phyloP scores from a whole-genome alignment of 2,888 invertebrate species.

The Folsomia manolachei region DNA sequence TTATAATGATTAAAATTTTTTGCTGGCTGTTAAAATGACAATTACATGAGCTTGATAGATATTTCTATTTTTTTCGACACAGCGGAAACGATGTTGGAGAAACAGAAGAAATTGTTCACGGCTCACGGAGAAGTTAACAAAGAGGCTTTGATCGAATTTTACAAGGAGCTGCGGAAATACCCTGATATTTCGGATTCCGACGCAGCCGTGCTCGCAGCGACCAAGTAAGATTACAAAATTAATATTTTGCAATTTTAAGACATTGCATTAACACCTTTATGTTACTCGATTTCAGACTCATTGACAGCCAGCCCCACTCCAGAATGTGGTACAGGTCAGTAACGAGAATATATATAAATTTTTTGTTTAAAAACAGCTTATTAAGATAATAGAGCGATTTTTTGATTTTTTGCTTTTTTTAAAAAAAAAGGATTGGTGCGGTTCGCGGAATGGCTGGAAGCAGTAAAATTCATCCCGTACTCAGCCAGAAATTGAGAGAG shows the following conservation, averaged over 20 bases:
- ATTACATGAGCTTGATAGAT: no score
- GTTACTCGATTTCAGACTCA: constrained; percentile 52
- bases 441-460: constrained; percentile 57
- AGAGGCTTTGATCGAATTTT: constrained; percentile 55
- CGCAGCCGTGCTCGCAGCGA: constrained; percentile 59
- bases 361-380: neutral
- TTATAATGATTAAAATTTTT: no score
- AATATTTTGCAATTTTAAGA: neutral
- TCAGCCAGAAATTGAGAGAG: constrained; percentile 57
- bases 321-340: constrained; percentile 63
- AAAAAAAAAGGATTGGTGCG: constrained; percentile 24
- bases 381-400: neutral
- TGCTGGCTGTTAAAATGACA: no score
- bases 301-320: constrained; percentile 58
- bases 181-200: constrained; percentile 59
- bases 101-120: constrained; percentile 52
- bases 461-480: constrained; percentile 55
- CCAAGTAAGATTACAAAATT: constrained; percentile 53
- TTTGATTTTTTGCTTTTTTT: neutral
- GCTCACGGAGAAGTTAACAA: constrained; percentile 55
- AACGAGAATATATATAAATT: no score
- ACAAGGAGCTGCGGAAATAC: constrained; percentile 57
- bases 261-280: neutral
- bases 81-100: constrained; percentile 53
- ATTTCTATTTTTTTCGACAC: no score